phyloP scores from a whole-genome alignment of 2,888 invertebrate species.

The Sialis fuliginosa region DNA sequence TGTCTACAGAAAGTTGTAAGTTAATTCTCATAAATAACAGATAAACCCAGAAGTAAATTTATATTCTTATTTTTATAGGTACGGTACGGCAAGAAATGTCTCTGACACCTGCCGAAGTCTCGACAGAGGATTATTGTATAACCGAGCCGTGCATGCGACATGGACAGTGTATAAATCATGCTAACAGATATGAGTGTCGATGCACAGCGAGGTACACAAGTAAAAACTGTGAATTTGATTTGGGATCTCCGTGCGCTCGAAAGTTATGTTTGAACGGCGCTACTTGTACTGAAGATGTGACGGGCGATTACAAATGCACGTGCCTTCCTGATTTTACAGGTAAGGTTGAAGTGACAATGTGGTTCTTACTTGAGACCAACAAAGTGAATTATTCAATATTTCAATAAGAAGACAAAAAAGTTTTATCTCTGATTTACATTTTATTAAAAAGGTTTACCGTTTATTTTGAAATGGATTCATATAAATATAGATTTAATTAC shows the following conservation, averaged over 20 bases:
- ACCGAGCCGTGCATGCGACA: slow-evolving; percentile 71
- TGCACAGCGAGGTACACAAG: slow-evolving; percentile 73
- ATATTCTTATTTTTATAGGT: background rate
- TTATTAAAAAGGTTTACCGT: background rate
- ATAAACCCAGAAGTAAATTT: background rate
- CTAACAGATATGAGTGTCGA: slow-evolving; percentile 66
- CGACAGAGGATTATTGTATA: slow-evolving; percentile 40
- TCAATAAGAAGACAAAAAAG: background rate
- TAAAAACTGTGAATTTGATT: slow-evolving; percentile 72
- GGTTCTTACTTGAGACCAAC: background rate
- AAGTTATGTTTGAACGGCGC: slow-evolving; percentile 58
- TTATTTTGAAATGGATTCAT: no score
- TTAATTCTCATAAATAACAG: slow-evolving; percentile 5
- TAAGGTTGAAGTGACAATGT: slow-evolving; percentile 8
- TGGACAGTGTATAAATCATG: slow-evolving; percentile 58
- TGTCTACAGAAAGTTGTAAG: slow-evolving; percentile 54
- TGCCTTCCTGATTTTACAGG: slow-evolving; percentile 53
- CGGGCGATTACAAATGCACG: slow-evolving; percentile 52
- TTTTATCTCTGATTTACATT: slow-evolving; percentile 1
- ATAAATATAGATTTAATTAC: no score
- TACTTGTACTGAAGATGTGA: slow-evolving; percentile 46
- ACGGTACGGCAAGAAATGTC: slow-evolving; percentile 1
- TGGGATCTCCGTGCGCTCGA: slow-evolving; percentile 49
- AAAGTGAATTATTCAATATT: background rate
- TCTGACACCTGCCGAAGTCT: background rate